Evolutionary conservation across 2,797 vertebrate genomes (phyloP).

Genomic region (Pseudomugil gertrudae): DNA sequence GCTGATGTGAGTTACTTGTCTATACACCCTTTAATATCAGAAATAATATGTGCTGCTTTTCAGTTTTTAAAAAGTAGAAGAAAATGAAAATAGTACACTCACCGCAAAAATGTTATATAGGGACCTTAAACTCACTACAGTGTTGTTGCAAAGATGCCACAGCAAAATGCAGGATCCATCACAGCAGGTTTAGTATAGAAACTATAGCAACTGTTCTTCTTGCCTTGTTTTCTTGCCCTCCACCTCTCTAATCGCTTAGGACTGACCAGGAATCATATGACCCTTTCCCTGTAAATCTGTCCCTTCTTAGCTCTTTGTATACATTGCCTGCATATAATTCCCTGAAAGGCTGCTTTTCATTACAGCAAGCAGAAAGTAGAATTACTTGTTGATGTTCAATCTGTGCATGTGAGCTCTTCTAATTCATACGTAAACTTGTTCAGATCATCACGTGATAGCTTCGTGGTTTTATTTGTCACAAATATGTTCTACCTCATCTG

Average conservation of each 20-base stretch:
- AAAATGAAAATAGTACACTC: not conserved
- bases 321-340: constrained; percentile 38
- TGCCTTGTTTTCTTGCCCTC: constrained; percentile 20
- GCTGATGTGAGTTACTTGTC: not conserved
- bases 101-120: not conserved
- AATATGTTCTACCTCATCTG: not conserved
- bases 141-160: constrained; percentile 18
- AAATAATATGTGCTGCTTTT: not conserved
- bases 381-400: not conserved
- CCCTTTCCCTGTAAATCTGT: constrained; percentile 41
- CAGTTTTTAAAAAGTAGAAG: not conserved
- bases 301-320: constrained; percentile 29
- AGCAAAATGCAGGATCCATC: constrained; percentile 16
- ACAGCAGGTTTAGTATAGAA: not conserved
- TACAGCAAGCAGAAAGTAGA: constrained; percentile 6
- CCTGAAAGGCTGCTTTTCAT: constrained; percentile 31
- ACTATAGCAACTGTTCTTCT: constrained; percentile 9
- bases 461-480: not conserved
- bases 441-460: not conserved
- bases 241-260: constrained; percentile 53
- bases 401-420: not conserved
- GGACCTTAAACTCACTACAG: constrained; percentile 11
- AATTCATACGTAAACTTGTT: constrained; percentile 2
- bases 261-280: constrained; percentile 76
- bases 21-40: constrained; percentile 9